Evolutionary conservation across 2,888 invertebrate genomes (phyloP).

Genomic region (Thera britannica): DNA sequence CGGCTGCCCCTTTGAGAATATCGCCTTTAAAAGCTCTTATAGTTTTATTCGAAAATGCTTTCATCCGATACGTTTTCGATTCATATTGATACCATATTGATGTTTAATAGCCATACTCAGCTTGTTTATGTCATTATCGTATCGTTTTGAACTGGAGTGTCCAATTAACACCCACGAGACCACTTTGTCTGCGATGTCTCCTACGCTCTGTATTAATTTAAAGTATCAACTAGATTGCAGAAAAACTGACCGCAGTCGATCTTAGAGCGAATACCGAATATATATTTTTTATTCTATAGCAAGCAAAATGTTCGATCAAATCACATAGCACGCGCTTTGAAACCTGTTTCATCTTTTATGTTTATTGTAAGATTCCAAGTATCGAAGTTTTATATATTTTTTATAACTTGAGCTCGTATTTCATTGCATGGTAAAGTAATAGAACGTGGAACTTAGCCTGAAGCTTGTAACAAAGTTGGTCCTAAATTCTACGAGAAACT

Average conservation of each 20-base stretch:
- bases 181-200: slow-evolving; percentile 42
- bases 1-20: slow-evolving; percentile 3
- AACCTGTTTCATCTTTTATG: not conserved
- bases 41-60: slow-evolving; percentile 2
- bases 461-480: not conserved
- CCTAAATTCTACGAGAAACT: not conserved
- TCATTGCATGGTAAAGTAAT: too few relatives aligned
- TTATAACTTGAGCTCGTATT: not conserved
- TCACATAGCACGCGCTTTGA: not conserved
- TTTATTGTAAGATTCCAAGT: too few relatives aligned
- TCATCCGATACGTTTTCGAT: not conserved
- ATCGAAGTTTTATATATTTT: too few relatives aligned
- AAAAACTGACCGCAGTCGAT: slow-evolving; percentile 22
- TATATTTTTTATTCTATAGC: too few relatives aligned
- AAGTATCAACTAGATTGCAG: slow-evolving; percentile 48
- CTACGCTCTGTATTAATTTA: slow-evolving; percentile 54
- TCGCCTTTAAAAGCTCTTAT: slow-evolving; percentile 4
- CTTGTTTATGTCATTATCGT: slow-evolving; percentile 37
- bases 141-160: slow-evolving; percentile 31
- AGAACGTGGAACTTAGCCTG: too few relatives aligned
- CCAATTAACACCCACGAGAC: slow-evolving; percentile 60
- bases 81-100: slow-evolving; percentile 10
- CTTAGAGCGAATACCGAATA: not conserved
- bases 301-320: not conserved
- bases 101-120: slow-evolving; percentile 39